These are phyloP conservation scores for Corythornis cristatus DNA, from an alignment of 2,113 vertebrate species.

Conservation along the genomic window DNA sequence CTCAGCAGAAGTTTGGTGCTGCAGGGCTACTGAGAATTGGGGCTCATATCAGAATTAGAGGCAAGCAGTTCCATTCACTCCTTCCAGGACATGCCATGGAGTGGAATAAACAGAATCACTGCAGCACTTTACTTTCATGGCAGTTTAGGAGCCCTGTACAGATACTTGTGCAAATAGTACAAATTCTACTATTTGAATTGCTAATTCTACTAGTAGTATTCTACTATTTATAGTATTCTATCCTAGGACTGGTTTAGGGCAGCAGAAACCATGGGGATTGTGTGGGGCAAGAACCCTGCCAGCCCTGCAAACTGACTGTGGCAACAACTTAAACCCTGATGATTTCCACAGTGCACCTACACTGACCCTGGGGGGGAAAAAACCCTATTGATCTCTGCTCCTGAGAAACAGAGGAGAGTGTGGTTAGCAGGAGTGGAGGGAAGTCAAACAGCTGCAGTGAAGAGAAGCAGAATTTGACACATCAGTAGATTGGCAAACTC, in stretches of 20 bases:
- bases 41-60: neutral
- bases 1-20: neutral
- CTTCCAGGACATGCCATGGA: neutral
- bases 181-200: no score
- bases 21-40: neutral
- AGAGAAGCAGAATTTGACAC: constrained; percentile 2
- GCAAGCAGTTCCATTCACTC: neutral
- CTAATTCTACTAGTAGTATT: no score
- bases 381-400: neutral
- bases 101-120: neutral
- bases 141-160: neutral
- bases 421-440: neutral
- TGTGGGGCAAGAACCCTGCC: neutral
- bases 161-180: neutral
- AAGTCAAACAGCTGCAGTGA: neutral
- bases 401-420: neutral
- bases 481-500: neutral
- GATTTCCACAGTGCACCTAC: neutral
- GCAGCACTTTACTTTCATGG: neutral
- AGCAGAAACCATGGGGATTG: neutral
- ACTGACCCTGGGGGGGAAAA: neutral
- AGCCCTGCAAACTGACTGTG: neutral
- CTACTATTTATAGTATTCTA: no score
- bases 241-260: no score
- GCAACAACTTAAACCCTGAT: neutral